A percentile compares a stretch with the other conserved stretches of the same genome.
Conservation (phyloP, 2,888 invertebrate species). For the Acrobasis consociella region DNA sequence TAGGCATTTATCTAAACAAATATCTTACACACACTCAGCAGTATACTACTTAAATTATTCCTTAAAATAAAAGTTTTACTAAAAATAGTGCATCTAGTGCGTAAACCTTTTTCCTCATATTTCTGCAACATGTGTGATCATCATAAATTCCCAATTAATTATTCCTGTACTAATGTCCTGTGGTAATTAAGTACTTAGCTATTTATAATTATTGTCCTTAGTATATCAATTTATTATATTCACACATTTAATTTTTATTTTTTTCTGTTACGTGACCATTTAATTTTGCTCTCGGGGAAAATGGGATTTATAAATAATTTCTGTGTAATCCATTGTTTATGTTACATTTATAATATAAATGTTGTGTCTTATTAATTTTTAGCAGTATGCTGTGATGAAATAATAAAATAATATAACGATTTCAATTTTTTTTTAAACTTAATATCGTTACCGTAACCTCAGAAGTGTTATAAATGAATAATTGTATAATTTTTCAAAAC, state of each 20-base stretch:
- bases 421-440: too few species aligned
- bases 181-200: slow-evolving; percentile 9
- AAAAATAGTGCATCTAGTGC: neutral
- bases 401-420: too few species aligned
- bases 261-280: neutral
- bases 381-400: too few species aligned
- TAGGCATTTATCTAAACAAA: too few species aligned
- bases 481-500: too few species aligned
- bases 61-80: neutral
- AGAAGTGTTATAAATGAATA: too few species aligned
- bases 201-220: slow-evolving; percentile 11
- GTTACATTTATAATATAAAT: neutral
- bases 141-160: slow-evolving; percentile 19
- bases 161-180: neutral
- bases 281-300: slow-evolving; percentile 4
- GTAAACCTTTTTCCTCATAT: neutral
- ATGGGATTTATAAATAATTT: neutral
- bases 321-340: neutral
- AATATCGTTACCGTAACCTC: too few species aligned
- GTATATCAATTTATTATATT: neutral
- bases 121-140: neutral
- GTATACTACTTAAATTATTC: too few species aligned
- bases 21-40: too few species aligned
- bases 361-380: too few species aligned
- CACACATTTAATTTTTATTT: neutral